phyloP scores from a whole-genome alignment of 2,888 invertebrate species.

The Doris montereyensis region DNA sequence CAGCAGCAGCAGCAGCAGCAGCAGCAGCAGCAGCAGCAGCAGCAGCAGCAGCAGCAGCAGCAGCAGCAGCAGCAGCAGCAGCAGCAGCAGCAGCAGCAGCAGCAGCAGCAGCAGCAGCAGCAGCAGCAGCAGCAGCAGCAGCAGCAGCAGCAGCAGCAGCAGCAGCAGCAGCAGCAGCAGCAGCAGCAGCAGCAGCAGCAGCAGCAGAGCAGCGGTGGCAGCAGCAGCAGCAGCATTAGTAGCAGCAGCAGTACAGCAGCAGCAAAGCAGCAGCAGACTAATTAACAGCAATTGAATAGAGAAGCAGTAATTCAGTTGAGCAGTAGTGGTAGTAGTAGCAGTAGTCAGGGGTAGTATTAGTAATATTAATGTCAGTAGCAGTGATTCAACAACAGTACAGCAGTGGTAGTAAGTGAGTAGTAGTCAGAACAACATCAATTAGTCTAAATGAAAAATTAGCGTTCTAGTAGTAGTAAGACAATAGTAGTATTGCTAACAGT shows the following conservation, averaged over 20 bases:
- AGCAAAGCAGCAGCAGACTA: neutral
- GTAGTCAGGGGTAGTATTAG: too few species aligned
- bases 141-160: neutral
- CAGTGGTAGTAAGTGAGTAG: too few species aligned
- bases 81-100: neutral
- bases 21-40: neutral
- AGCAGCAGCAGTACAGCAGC: too few species aligned
- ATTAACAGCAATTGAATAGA: neutral
- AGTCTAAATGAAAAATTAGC: too few species aligned
- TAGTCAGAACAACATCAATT: too few species aligned
- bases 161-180: neutral
- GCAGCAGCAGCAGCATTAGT: too few species aligned
- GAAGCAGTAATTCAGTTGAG: too few species aligned
- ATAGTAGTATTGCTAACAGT: too few species aligned
- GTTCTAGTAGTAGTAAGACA: too few species aligned
- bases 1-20: neutral
- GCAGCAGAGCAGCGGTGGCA: neutral
- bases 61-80: neutral
- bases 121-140: neutral
- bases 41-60: neutral
- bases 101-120: neutral
- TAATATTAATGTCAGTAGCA: too few species aligned
- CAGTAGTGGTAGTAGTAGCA: too few species aligned
- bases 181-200: neutral
- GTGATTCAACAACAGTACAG: too few species aligned